Evolutionary conservation across 2,113 vertebrate species (phyloP).

Genomic region (Globicephala melas): DNA sequence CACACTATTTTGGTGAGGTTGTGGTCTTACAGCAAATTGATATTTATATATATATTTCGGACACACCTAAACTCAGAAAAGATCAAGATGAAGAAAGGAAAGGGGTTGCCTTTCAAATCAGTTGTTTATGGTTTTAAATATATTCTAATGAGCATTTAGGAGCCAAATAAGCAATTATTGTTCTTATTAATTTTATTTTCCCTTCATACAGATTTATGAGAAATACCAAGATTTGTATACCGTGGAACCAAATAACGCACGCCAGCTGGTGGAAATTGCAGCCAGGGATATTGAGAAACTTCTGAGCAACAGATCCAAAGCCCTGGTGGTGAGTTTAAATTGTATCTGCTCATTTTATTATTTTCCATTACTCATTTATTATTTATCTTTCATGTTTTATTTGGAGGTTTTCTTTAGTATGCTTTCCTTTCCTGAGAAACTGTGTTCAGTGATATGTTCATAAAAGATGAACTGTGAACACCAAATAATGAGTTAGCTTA

Average conservation of each 20-base stretch:
- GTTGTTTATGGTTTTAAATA: not conserved
- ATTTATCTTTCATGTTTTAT: not conserved
- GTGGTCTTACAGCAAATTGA: not conserved
- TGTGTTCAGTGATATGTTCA: not conserved
- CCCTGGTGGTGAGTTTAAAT: slow-evolving; percentile 90
- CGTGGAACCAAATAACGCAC: slow-evolving; percentile 93
- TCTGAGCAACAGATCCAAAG: slow-evolving; percentile 92
- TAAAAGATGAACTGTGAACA: not conserved
- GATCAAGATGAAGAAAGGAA: not conserved
- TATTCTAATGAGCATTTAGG: not conserved
- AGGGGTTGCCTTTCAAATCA: not conserved
- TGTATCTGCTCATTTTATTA: not conserved
- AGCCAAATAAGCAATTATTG: not conserved
- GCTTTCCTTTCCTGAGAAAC: not conserved
- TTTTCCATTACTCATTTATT: not conserved
- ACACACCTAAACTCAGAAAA: not conserved
- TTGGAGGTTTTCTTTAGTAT: not conserved
- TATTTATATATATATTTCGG: not conserved
- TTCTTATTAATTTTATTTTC: slow-evolving; percentile 47
- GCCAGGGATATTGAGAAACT: slow-evolving; percentile 96
- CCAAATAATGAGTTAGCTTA: not conserved
- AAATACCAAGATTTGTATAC: slow-evolving; percentile 89
- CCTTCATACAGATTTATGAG: slow-evolving; percentile 88
- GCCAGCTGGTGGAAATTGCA: slow-evolving; percentile 93
- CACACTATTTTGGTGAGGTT: not conserved